Conservation (phyloP, 2,113 vertebrate genomes). For the Epinephelus cyanopodus region DNA sequence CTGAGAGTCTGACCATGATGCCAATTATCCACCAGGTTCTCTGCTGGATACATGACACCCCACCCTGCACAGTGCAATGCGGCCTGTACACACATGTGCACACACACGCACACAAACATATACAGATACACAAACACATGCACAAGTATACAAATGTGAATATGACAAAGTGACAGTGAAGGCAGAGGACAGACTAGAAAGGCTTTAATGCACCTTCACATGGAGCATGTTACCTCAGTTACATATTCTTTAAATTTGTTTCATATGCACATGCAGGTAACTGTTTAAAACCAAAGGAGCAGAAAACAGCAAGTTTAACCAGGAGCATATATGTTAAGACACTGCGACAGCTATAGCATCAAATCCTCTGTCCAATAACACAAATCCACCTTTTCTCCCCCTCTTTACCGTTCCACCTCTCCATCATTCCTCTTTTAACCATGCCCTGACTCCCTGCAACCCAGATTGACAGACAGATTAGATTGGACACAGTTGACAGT, state of each 20-base stretch:
- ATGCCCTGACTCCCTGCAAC: constrained; percentile 67
- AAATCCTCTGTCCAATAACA: constrained; percentile 51
- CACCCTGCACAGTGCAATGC: constrained; percentile 37
- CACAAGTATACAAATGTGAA: constrained; percentile 30
- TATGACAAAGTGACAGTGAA: constrained; percentile 25
- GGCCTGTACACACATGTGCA: constrained; percentile 36
- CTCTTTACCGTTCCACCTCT: constrained; percentile 65
- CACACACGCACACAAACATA: constrained; percentile 24
- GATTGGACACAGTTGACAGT: constrained; percentile 86
- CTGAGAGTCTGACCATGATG: constrained; percentile 73
- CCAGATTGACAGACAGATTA: constrained; percentile 87
- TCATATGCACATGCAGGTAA: neutral
- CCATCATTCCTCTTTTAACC: constrained; percentile 74
- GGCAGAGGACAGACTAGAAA: neutral
- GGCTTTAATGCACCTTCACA: neutral
- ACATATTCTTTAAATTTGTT: neutral
- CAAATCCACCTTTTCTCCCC: constrained; percentile 59
- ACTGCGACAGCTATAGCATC: constrained; percentile 41
- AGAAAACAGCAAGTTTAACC: constrained; percentile 22
- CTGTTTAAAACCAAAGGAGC: neutral
- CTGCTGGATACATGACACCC: constrained; percentile 69
- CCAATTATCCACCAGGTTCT: constrained; percentile 76
- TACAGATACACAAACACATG: constrained; percentile 22
- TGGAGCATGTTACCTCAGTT: neutral
- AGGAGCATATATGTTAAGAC: constrained; percentile 31